Percentiles rank a stretch among this genome's conserved stretches.
These are phyloP conservation scores for Quadroppia sp. DNA, from an alignment of 2,888 invertebrate genomes.

Conservation along the genomic window DNA sequence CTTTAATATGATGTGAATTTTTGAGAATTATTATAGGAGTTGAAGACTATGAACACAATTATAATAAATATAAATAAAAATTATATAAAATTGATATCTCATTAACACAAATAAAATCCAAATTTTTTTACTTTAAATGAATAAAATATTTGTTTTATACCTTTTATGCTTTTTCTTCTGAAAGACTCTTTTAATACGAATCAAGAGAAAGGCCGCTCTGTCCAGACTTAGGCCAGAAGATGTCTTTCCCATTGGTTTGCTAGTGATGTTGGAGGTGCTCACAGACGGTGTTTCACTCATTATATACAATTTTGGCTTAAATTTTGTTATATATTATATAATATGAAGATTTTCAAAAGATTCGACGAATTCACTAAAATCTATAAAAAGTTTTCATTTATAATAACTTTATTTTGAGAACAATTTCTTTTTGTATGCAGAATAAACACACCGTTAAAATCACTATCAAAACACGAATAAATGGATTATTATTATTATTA, in stretches of 20 bases:
- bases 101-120: not conserved
- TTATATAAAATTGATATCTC: not conserved
- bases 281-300: constrained; percentile 33
- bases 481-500: not conserved
- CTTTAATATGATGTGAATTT: too few species aligned
- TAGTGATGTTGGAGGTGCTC: constrained; percentile 1
- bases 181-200: constrained; percentile 82
- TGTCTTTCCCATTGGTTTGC: constrained; percentile 21
- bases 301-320: not conserved
- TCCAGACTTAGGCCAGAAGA: constrained; percentile 63
- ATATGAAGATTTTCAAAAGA: too few species aligned
- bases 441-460: too few species aligned
- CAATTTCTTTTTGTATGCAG: too few species aligned
- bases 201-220: constrained; percentile 78
- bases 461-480: not conserved
- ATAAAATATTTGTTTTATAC: not conserved
- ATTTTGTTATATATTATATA: too few species aligned
- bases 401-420: too few species aligned
- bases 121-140: not conserved
- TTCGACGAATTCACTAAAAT: too few species aligned
- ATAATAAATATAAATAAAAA: too few species aligned
- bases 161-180: constrained; percentile 73
- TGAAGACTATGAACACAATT: too few species aligned
- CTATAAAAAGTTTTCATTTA: too few species aligned
- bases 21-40: too few species aligned